Base-by-base conservation (phyloP, 2,113 vertebrate genomes). In the Tapirus terrestris region DNA sequence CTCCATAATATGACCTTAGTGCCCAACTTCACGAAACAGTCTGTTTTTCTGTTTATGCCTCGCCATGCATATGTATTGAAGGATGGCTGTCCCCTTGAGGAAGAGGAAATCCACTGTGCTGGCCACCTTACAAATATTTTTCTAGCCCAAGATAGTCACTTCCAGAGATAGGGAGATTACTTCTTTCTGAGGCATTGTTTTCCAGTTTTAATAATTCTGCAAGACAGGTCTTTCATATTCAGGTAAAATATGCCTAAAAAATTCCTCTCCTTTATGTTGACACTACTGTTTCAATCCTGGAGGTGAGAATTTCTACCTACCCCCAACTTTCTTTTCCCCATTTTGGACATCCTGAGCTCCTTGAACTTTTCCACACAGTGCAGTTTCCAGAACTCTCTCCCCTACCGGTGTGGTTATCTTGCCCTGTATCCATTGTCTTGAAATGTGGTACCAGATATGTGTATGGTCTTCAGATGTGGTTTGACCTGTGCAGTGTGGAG, bases 161-260 rank as follows among this genome's bases (percentile, higher is more conserved):
- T 97, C 60, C 48, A 81, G n/a, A 88, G 70, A 65, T 5, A 76
- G 20, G 20, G 9, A 84, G 21, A 17, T 68, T 27, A 45, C 13
- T 77, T 96, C 65, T 65, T 97, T 80, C 81, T 76, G 27, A 33
- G 20, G 18, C 80, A 70, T 65, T 89, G 43, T 45, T 93, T 91
- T 60, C 48, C 10, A 13, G 0, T 67, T 91, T 86, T 56, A 76
- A 53, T n/a, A 75, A 75, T 51, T 84, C 18, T 14, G 13, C 43
- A 48, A 70, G 68, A 43, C 13, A 43, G 25, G 13, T 39, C 43
- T 92, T 63, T 85, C 33, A 10, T 79, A 23, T 61, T 33, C 43
- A 61, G 76, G 12, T 65, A 65, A 79, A 84, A 81, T 81, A 13
- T 39, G 7, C 36, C 17, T 75, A 61, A 75, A 53, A 93, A 81